Evolutionary conservation across 2,888 invertebrate species (phyloP).

Genomic region (Lasioglossum pauxillum): DNA sequence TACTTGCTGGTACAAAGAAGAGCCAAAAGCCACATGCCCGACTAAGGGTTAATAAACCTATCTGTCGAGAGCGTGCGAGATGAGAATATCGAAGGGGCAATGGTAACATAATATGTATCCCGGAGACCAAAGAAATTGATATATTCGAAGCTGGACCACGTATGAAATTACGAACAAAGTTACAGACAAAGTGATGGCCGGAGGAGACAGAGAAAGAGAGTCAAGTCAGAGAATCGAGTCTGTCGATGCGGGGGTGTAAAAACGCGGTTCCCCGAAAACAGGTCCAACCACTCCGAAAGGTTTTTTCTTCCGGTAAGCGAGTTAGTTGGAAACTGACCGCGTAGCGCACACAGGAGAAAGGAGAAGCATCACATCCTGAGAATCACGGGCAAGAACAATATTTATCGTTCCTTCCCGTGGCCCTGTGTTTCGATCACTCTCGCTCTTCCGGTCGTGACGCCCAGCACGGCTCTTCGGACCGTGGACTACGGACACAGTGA

Average conservation of each 20-base stretch:
- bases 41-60: background rate
- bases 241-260: slow-evolving; percentile 40
- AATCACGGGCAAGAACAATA: slow-evolving; percentile 77
- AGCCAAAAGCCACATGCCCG: background rate
- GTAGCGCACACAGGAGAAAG: slow-evolving; percentile 34
- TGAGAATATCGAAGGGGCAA: background rate
- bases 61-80: background rate
- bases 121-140: background rate
- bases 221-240: background rate
- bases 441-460: slow-evolving; percentile 62
- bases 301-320: slow-evolving; percentile 66
- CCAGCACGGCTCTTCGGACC: slow-evolving; percentile 55
- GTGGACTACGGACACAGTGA: slow-evolving; percentile 67
- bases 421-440: slow-evolving; percentile 65
- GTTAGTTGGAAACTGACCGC: slow-evolving; percentile 77
- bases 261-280: slow-evolving; percentile 43
- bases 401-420: slow-evolving; percentile 75
- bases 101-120: slow-evolving; percentile 4
- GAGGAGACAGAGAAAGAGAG: background rate
- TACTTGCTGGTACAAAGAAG: background rate
- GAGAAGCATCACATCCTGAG: slow-evolving; percentile 44
- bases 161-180: slow-evolving; percentile 19
- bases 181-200: slow-evolving; percentile 6
- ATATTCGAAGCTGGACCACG: background rate
- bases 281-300: slow-evolving; percentile 43